phyloP scores from a whole-genome alignment of 2,113 vertebrate genomes.

The Catharus minimus region DNA sequence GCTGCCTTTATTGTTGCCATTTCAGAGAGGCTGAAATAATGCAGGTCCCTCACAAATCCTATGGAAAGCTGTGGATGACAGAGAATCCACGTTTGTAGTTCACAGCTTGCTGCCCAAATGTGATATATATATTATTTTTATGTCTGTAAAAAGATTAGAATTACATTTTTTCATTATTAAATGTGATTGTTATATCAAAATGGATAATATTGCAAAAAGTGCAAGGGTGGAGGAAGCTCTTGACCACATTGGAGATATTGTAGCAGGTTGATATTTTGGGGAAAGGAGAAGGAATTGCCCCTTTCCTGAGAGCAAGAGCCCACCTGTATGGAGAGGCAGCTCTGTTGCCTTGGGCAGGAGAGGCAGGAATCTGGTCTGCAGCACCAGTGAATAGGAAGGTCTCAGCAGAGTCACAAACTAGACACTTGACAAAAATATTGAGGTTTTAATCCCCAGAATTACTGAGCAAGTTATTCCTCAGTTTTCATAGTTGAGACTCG shows the following conservation, averaged over 20 bases:
- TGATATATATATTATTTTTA: background rate
- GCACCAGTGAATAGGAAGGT: background rate
- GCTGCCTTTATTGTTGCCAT: background rate
- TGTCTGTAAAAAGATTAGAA: background rate
- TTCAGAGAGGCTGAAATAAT: background rate
- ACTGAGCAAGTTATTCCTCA: background rate
- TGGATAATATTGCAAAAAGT: background rate
- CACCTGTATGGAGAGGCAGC: fast-evolving
- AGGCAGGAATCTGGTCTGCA: background rate
- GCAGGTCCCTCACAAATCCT: background rate
- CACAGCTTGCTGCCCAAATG: background rate
- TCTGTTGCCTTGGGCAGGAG: fast-evolving
- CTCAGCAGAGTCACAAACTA: background rate
- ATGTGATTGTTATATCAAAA: background rate
- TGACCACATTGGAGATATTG: background rate
- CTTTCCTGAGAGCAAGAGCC: background rate
- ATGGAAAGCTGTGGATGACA: background rate
- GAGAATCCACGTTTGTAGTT: background rate
- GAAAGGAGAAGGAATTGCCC: background rate
- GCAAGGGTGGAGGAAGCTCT: background rate
- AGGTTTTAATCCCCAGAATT: background rate
- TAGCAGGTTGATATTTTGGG: background rate
- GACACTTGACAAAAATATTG: background rate
- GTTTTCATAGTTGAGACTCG: fast-evolving
- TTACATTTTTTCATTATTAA: background rate